These are phyloP conservation scores for Argopecten irradians DNA, from an alignment of 1,140 invertebrate species.

Conservation along the genomic window DNA sequence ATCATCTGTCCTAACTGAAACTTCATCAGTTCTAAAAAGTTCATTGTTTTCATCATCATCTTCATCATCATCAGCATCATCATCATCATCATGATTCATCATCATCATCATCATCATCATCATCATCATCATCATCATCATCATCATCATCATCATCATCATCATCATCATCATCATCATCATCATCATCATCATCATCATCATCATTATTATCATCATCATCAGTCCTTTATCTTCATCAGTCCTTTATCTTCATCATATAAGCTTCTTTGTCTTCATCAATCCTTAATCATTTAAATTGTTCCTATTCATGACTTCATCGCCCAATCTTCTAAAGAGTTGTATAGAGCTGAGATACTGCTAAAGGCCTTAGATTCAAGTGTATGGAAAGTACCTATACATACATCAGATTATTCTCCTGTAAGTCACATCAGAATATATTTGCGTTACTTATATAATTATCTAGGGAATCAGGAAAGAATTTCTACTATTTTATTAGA, in stretches of 20 bases:
- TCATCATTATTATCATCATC: background rate
- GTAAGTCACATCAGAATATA: too few species aligned
- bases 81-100: background rate
- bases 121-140: background rate
- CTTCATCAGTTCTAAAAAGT: background rate
- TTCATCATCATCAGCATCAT: background rate
- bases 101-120: background rate
- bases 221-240: background rate
- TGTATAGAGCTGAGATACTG: too few species aligned
- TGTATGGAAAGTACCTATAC: too few species aligned
- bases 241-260: background rate
- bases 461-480: too few species aligned
- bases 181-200: background rate
- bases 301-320: background rate
- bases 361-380: too few species aligned
- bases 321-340: too few species aligned
- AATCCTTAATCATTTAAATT: background rate
- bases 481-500: too few species aligned
- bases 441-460: too few species aligned
- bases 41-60: too few species aligned
- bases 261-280: too few species aligned
- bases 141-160: background rate
- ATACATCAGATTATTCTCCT: background rate
- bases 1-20: background rate
- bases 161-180: background rate